Conservation (phyloP, 2,888 invertebrate species). For the Ornithoptera alexandrae region DNA sequence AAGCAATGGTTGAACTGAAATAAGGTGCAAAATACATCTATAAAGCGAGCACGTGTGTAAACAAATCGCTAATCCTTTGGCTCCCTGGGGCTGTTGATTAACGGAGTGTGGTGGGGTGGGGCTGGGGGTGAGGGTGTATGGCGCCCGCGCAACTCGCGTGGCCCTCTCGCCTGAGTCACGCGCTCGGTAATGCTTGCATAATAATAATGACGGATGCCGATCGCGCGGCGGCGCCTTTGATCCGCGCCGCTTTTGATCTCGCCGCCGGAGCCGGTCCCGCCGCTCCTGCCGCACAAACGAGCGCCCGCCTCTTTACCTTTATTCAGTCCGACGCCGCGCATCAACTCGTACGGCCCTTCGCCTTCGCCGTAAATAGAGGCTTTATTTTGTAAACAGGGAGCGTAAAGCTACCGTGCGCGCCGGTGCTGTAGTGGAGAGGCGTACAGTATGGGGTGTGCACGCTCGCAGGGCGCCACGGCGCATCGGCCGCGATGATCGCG, state of each 20-base stretch:
- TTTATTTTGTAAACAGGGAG: conserved; percentile 78
- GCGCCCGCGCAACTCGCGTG: conserved; percentile 77
- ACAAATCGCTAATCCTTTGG: conserved; percentile 41
- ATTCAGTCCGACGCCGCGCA: conserved; percentile 76
- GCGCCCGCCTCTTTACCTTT: conserved; percentile 71
- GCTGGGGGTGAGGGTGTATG: conserved; percentile 32
- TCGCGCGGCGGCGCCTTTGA: conserved; percentile 79
- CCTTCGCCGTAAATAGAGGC: conserved; percentile 77
- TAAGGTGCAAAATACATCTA: conserved; percentile 50
- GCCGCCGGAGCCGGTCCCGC: conserved; percentile 75
- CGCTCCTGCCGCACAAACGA: conserved; percentile 76
- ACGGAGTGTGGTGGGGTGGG: conserved; percentile 37
- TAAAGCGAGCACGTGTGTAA: conserved; percentile 42
- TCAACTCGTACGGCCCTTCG: conserved; percentile 71
- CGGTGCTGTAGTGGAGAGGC: conserved; percentile 53
- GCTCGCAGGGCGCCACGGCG: conserved; percentile 40
- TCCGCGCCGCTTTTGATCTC: conserved; percentile 77
- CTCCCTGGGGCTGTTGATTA: conserved; percentile 33
- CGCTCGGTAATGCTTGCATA: conserved; percentile 80
- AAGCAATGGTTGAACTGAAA: conserved; percentile 48
- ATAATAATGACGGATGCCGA: conserved; percentile 81
- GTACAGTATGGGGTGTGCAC: conserved; percentile 69
- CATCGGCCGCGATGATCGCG: conserved; percentile 35
- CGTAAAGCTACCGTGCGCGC: conserved; percentile 48
- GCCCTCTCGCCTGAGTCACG: conserved; percentile 78